A percentile compares a stretch with the other conserved stretches of the same genome.
phyloP scores from a whole-genome alignment of 1,140 invertebrate genomes.

The Branchinecta lynchi region DNA sequence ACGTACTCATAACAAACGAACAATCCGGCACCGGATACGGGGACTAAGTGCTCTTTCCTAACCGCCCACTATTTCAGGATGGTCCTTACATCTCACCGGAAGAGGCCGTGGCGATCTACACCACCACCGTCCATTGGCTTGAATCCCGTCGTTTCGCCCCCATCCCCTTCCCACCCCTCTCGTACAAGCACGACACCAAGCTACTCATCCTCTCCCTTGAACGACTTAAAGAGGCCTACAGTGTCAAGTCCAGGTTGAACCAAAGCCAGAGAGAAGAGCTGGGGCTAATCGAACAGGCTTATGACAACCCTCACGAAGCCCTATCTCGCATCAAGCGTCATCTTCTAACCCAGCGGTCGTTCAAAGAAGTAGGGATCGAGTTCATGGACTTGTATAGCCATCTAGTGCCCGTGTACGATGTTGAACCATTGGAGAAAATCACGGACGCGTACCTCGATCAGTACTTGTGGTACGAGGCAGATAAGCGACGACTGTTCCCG shows the following conservation, averaged over 20 bases:
- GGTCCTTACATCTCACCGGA: slow-evolving; percentile 98
- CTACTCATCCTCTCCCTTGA: slow-evolving; percentile 91
- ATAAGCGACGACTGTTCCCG: slow-evolving; percentile 89
- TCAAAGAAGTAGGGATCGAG: slow-evolving; percentile 97
- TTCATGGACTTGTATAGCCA: slow-evolving; percentile 99
- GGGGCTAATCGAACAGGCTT: slow-evolving; percentile 97
- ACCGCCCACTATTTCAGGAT: slow-evolving; percentile 41
- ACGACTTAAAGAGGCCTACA: slow-evolving; percentile 93
- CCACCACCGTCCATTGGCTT: slow-evolving; percentile 98
- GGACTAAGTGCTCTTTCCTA: too few species aligned
- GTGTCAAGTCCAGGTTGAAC: slow-evolving; percentile 94
- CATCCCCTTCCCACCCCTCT: slow-evolving; percentile 95
- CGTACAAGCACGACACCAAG: slow-evolving; percentile 99
- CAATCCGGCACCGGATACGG: too few species aligned
- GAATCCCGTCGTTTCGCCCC: slow-evolving; percentile 95
- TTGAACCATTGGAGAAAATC: slow-evolving; percentile 97
- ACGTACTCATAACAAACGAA: too few species aligned
- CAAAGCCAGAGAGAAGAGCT: slow-evolving; percentile 97
- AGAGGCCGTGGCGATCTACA: slow-evolving; percentile 98
- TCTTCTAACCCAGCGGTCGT: slow-evolving; percentile 89
- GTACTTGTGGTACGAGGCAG: slow-evolving; percentile 99
- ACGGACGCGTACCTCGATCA: slow-evolving; percentile 99
- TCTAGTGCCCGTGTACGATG: slow-evolving; percentile 95
- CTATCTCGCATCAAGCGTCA: slow-evolving; percentile 98
- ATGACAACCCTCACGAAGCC: slow-evolving; percentile 99